A percentile compares a stretch with the other conserved stretches of the same genome.
phyloP scores from a whole-genome alignment of 2,888 invertebrate genomes.

The Micropterix aruncella region DNA sequence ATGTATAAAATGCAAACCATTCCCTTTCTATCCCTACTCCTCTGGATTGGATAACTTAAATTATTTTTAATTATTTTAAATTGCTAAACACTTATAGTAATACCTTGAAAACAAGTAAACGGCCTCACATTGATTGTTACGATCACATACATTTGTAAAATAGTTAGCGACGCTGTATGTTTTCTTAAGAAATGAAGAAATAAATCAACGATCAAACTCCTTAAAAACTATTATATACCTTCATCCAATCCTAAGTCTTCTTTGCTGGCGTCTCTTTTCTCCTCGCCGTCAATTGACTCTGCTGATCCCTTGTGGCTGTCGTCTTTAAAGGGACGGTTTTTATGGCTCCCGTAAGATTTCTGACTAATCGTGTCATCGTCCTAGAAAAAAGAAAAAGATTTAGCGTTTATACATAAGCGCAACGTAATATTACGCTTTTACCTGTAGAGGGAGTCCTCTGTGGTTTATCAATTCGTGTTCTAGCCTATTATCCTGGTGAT shows the following conservation, averaged over 20 bases:
- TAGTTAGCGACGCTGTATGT: too few species aligned
- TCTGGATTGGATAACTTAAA: too few species aligned
- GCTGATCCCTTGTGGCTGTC: constrained; percentile 85
- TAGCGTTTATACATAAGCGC: background rate
- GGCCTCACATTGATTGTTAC: too few species aligned
- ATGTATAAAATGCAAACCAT: too few species aligned
- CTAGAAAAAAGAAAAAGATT: constrained; percentile 17
- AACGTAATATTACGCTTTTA: constrained; percentile 12
- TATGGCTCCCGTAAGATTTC: constrained; percentile 86
- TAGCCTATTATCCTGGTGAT: constrained; percentile 61
- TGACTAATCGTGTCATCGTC: constrained; percentile 74
- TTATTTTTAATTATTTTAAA: too few species aligned
- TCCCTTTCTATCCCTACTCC: too few species aligned
- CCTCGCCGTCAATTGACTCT: constrained; percentile 76
- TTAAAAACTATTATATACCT: too few species aligned
- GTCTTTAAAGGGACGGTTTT: constrained; percentile 77
- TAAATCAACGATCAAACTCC: too few species aligned
- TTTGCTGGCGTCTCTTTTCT: constrained; percentile 81
- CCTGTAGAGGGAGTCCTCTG: constrained; percentile 51
- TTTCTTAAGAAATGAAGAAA: too few species aligned
- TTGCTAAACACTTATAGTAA: too few species aligned
- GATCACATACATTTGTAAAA: too few species aligned
- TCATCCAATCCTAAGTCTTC: constrained; percentile 78
- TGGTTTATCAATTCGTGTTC: constrained; percentile 60
- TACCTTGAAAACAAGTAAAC: too few species aligned